phyloP scores from a whole-genome alignment of 2,888 invertebrate genomes.

The Phorcus lineatus region DNA sequence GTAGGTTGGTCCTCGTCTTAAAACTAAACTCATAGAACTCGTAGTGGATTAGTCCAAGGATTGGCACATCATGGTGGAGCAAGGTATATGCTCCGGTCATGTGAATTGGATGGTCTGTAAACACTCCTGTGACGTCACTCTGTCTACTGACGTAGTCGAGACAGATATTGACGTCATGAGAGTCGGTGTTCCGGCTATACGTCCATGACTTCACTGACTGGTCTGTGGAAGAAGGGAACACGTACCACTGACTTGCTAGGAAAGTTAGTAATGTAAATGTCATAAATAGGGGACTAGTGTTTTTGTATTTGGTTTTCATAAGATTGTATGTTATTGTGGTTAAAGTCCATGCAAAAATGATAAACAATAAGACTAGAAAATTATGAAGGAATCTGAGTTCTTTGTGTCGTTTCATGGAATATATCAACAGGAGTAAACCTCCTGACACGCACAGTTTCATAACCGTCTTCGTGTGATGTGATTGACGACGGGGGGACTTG shows the following conservation, averaged over 20 bases:
- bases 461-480: neutral
- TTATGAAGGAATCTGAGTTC: slow-evolving; percentile 65
- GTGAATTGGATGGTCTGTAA: slow-evolving; percentile 52
- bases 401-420: slow-evolving; percentile 60
- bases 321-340: neutral
- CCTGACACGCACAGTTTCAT: slow-evolving; percentile 20
- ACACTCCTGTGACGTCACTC: slow-evolving; percentile 62
- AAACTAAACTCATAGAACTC: slow-evolving; percentile 52
- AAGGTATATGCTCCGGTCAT: slow-evolving; percentile 57
- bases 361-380: slow-evolving; percentile 52
- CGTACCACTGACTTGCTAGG: slow-evolving; percentile 33
- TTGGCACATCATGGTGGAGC: slow-evolving; percentile 56
- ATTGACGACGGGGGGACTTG: neutral
- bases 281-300: slow-evolving; percentile 34
- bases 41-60: slow-evolving; percentile 52
- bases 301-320: neutral
- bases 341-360: slow-evolving; percentile 39
- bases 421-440: slow-evolving; percentile 44
- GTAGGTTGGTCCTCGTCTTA: neutral
- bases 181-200: slow-evolving; percentile 37
- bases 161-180: slow-evolving; percentile 52
- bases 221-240: slow-evolving; percentile 32
- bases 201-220: slow-evolving; percentile 44
- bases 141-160: slow-evolving; percentile 54
- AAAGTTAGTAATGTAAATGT: slow-evolving; percentile 2